phyloP scores from a whole-genome alignment of 2,113 vertebrate species.

The Heterotis niloticus region DNA sequence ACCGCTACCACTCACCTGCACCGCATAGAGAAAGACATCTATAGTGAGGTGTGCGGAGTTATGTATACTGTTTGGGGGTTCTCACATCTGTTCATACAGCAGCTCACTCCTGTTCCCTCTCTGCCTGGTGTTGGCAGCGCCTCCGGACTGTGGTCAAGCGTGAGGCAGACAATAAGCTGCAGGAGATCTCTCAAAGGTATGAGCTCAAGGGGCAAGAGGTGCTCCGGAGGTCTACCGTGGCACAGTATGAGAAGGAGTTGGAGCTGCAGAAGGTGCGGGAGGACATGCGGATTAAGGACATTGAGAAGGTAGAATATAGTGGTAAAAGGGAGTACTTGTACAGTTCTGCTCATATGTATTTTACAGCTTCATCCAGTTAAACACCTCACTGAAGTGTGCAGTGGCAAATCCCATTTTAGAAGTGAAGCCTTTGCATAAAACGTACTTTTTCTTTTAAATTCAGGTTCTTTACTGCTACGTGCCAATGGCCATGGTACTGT shows the following conservation, averaged over 20 bases:
- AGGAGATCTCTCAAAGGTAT: constrained; percentile 66
- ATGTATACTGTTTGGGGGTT: not conserved
- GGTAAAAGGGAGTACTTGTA: not conserved
- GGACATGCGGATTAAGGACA: constrained; percentile 57
- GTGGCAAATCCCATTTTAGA: not conserved
- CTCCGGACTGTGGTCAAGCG: constrained; percentile 62
- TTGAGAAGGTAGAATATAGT: constrained; percentile 60
- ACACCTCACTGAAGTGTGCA: not conserved
- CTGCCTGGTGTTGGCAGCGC: constrained; percentile 51
- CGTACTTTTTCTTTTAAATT: too few relatives aligned
- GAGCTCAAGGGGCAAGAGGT: constrained; percentile 56
- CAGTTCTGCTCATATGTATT: not conserved
- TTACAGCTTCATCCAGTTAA: not conserved
- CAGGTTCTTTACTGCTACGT: not conserved
- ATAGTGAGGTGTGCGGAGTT: constrained; percentile 64
- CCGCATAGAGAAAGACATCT: constrained; percentile 63
- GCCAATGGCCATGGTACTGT: not conserved
- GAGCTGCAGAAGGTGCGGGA: constrained; percentile 58
- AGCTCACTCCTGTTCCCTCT: not conserved
- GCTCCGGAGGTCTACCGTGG: constrained; percentile 46
- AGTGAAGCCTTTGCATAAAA: not conserved
- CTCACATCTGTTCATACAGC: not conserved
- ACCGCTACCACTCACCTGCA: constrained; percentile 53
- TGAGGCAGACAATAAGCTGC: constrained; percentile 67
- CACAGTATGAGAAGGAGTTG: constrained; percentile 52